Conservation (phyloP, 1,140 invertebrate species). For the Acyrthosiphon pisum region DNA sequence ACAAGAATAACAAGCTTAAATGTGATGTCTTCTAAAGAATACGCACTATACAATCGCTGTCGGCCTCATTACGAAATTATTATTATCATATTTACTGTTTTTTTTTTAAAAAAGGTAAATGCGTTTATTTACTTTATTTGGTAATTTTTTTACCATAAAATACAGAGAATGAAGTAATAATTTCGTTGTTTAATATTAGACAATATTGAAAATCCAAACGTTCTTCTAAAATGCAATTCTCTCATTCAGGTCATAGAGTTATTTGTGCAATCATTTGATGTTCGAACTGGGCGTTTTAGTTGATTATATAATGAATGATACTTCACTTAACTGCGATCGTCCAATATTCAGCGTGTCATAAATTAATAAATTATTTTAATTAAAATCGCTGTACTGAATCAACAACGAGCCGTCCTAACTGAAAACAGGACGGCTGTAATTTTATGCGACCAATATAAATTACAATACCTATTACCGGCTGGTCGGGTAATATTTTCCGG, state of each 20-base stretch:
- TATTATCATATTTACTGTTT: background rate
- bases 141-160: background rate
- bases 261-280: background rate
- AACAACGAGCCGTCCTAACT: background rate
- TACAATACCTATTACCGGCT: background rate
- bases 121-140: background rate
- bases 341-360: background rate
- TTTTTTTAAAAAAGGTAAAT: background rate
- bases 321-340: background rate
- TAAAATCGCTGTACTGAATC: background rate
- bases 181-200: background rate
- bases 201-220: background rate
- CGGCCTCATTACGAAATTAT: background rate
- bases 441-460: background rate
- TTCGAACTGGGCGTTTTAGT: background rate
- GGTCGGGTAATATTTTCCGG: background rate
- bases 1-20: background rate
- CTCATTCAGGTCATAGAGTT: background rate
- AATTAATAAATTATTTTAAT: slow-evolving; percentile 14
- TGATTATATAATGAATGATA: background rate
- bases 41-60: background rate
- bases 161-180: background rate
- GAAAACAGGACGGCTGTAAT: background rate
- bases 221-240: background rate
- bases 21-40: background rate